A percentile compares a stretch with the other conserved stretches of the same genome.
Evolutionary conservation across 2,888 invertebrate species (phyloP).

Genomic region (Cremastobaeus sp.): DNA sequence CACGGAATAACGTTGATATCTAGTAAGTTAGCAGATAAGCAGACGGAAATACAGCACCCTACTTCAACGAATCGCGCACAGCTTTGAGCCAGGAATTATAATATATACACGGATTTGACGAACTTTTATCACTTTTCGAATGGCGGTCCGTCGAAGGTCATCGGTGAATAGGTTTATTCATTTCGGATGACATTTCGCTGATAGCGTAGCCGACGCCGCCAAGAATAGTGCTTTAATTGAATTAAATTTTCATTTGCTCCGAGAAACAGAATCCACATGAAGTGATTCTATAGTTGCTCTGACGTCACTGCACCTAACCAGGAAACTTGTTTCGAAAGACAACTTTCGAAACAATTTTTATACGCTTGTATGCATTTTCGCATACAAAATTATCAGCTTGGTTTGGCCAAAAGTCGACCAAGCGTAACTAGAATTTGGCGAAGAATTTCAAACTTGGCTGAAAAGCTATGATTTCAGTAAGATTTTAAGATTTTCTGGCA

Average conservation of each 20-base stretch:
- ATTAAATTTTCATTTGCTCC: conserved; percentile 40
- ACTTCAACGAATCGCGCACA: conserved; percentile 24
- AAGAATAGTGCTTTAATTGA: conserved; percentile 45
- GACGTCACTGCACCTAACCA: too few relatives aligned
- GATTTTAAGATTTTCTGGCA: too few relatives aligned
- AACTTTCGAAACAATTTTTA: too few relatives aligned
- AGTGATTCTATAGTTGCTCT: conserved; percentile 25
- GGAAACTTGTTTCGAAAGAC: too few relatives aligned
- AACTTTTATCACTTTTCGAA: conserved; percentile 45
- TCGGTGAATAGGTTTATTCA: conserved; percentile 47
- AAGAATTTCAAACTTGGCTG: too few relatives aligned
- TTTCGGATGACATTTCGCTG: conserved; percentile 40
- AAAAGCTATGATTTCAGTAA: too few relatives aligned
- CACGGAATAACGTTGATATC: conserved; percentile 28
- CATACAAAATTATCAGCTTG: too few relatives aligned
- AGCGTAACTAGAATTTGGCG: too few relatives aligned
- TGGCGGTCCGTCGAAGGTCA: conserved; percentile 37
- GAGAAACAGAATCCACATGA: conserved; percentile 40
- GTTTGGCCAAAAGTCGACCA: too few relatives aligned
- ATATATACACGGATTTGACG: conserved; percentile 41
- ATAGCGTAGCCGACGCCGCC: conserved; percentile 33
- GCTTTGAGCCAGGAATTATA: conserved; percentile 24
- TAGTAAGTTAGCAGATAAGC: conserved; percentile 31
- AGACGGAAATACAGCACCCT: conserved; percentile 42
- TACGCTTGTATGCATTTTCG: too few relatives aligned